Percentiles rank a stretch among this genome's conserved stretches.
phyloP scores from a whole-genome alignment of 2,113 vertebrate genomes.

The Garra rufa region DNA sequence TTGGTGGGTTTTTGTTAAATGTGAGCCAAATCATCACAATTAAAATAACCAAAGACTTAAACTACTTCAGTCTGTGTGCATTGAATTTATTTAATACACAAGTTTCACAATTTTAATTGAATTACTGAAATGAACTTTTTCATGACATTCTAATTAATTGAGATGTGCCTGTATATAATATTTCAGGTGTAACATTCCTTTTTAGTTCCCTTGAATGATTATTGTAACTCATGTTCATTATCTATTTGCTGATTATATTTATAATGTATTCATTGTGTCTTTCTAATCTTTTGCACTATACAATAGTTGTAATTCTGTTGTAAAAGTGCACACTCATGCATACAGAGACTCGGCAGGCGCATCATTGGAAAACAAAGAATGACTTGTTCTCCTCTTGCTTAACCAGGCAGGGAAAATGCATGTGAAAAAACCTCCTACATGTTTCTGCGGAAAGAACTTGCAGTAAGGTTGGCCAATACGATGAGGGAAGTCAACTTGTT shows the following conservation, averaged over 20 bases:
- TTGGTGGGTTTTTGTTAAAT: too few species aligned
- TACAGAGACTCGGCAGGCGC: neutral
- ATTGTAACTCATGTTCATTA: neutral
- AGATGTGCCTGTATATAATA: too few species aligned
- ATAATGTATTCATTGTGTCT: neutral
- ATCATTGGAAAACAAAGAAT: neutral
- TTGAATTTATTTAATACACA: too few species aligned
- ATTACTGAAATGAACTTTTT: too few species aligned
- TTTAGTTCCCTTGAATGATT: neutral
- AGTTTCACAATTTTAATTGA: too few species aligned
- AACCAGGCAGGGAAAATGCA: slow-evolving; percentile 85
- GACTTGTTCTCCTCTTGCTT: neutral
- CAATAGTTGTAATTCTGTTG: neutral
- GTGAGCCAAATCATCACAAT: too few species aligned
- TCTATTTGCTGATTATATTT: neutral
- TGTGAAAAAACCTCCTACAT: slow-evolving; percentile 89
- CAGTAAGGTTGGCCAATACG: slow-evolving; percentile 87
- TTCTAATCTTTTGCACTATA: neutral
- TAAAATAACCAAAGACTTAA: too few species aligned
- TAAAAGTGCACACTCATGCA: slow-evolving; percentile 3
- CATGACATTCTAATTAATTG: too few species aligned
- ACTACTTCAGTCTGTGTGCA: too few species aligned
- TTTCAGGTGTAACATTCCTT: neutral
- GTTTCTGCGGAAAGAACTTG: slow-evolving; percentile 87
- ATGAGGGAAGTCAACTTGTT: slow-evolving; percentile 88